Conservation (phyloP, 2,797 vertebrate species). For the Manis javanica region DNA sequence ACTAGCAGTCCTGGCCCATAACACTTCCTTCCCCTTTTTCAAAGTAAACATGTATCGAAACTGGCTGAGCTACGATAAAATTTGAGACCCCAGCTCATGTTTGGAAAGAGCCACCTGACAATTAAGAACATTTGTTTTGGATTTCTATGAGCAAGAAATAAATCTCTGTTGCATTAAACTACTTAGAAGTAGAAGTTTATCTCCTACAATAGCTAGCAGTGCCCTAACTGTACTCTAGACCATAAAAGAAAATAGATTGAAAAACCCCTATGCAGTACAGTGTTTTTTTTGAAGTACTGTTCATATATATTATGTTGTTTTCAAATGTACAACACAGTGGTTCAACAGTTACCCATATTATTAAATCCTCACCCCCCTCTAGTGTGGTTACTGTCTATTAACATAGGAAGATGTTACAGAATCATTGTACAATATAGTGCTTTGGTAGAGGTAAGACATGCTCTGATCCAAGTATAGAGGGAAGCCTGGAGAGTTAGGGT, state of each 20-base stretch:
- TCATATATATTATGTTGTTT: no score
- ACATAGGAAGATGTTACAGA: no score
- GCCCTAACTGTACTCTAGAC: neutral
- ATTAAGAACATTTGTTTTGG: conserved; percentile 16
- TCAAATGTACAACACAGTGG: no score
- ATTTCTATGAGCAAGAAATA: conserved; percentile 11
- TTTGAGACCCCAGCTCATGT: neutral
- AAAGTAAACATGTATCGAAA: conserved; percentile 29
- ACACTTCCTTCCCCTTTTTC: conserved; percentile 42
- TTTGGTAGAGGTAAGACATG: neutral
- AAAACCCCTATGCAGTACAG: neutral
- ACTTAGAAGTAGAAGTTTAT: conserved; percentile 1
- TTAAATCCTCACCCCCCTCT: no score
- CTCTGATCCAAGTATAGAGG: neutral
- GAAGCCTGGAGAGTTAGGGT: neutral
- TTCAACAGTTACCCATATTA: no score
- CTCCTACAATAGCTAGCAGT: neutral
- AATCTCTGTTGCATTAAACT: neutral
- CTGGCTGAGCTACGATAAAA: neutral
- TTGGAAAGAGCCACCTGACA: conserved; percentile 2
- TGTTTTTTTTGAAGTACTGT: no score
- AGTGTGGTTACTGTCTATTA: no score
- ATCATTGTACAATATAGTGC: neutral
- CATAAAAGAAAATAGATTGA: neutral
- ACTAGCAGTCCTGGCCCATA: neutral